These are phyloP conservation scores for Prorops nasuta DNA, from an alignment of 1,140 invertebrate species.

Conservation along the genomic window DNA sequence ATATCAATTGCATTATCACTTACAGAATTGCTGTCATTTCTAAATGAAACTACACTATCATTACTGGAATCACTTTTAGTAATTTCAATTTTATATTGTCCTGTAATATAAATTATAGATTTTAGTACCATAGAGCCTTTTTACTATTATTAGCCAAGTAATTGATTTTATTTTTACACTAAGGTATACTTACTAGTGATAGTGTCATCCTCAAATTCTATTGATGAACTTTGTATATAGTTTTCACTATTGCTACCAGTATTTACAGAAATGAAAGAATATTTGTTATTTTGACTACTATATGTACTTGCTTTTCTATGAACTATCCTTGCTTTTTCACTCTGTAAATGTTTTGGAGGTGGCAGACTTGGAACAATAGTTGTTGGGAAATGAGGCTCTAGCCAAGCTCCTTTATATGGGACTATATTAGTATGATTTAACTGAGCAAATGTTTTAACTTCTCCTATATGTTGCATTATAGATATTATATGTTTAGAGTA, in stretches of 20 bases:
- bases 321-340: too few relatives aligned
- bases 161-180: not conserved
- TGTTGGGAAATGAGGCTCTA: conserved; percentile 58
- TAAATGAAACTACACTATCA: conserved; percentile 33
- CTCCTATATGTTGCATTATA: conserved; percentile 65
- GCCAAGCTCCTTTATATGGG: conserved; percentile 80
- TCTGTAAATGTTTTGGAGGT: not conserved
- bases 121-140: conserved; percentile 3
- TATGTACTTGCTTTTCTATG: too few relatives aligned
- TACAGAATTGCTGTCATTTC: conserved; percentile 25
- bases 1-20: too few relatives aligned
- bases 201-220: too few relatives aligned
- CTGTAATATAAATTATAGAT: conserved; percentile 4
- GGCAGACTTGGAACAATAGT: conserved; percentile 14
- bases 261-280: too few relatives aligned
- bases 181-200: too few relatives aligned
- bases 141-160: not conserved
- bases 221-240: too few relatives aligned
- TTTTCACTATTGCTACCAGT: too few relatives aligned
- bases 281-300: too few relatives aligned
- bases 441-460: conserved; percentile 77
- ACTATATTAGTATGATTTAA: conserved; percentile 81
- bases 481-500: conserved; percentile 61
- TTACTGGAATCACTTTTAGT: conserved; percentile 4
- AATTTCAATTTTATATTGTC: not conserved